phyloP scores from a whole-genome alignment of 2,113 vertebrate species.

The Edolisoma coerulescens region DNA sequence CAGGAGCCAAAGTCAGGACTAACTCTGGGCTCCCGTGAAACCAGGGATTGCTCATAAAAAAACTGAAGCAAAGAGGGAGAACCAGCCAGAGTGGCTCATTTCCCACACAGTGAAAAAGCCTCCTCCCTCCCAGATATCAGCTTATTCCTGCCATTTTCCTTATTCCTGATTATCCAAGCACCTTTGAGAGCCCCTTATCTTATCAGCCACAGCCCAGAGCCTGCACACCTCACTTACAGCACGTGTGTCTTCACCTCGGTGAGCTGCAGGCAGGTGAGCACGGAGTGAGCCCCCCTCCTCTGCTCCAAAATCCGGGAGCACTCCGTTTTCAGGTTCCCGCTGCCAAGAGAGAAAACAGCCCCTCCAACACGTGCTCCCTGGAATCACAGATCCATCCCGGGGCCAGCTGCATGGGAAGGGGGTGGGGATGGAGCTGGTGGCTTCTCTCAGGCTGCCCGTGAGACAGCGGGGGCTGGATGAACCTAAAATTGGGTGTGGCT shows the following conservation, averaged over 20 bases:
- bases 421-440: background rate
- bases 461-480: background rate
- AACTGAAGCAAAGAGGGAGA: background rate
- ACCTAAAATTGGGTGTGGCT: accelerated
- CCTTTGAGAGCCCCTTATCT: accelerated
- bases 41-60: background rate
- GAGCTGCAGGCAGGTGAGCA: slow-evolving; percentile 74
- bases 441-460: background rate
- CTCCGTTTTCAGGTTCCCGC: slow-evolving; percentile 71
- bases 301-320: slow-evolving; percentile 72
- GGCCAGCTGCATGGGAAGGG: accelerated
- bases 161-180: background rate
- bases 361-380: accelerated
- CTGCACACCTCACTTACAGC: slow-evolving; percentile 70
- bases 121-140: background rate
- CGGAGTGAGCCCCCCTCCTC: slow-evolving; percentile 66
- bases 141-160: background rate
- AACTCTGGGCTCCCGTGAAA: background rate
- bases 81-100: background rate
- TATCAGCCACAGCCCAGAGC: background rate
- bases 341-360: slow-evolving; percentile 20
- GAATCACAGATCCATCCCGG: accelerated
- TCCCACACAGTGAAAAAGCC: accelerated
- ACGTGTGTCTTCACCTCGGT: slow-evolving; percentile 49
- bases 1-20: background rate